Evolutionary conservation across 2,888 invertebrate genomes (phyloP).

Genomic region (Pachliopta kotzebuea): DNA sequence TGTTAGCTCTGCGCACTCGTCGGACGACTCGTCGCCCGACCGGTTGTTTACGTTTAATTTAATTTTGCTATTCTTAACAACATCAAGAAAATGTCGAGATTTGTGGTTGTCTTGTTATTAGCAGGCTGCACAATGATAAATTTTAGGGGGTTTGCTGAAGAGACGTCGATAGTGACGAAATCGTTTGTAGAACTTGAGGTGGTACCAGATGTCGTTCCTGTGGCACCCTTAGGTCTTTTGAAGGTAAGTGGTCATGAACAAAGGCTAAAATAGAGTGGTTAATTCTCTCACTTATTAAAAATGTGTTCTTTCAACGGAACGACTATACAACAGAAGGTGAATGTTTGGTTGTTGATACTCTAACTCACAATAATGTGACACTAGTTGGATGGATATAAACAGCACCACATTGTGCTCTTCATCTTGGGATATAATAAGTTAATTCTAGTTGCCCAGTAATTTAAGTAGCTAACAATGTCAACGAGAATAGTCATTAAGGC

Average conservation of each 20-base stretch:
- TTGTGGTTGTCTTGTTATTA: constrained; percentile 67
- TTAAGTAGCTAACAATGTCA: no score
- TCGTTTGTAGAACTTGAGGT: constrained; percentile 81
- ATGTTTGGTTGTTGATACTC: no score
- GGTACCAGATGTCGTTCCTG: constrained; percentile 87
- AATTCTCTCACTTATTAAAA: no score
- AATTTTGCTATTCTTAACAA: constrained; percentile 9
- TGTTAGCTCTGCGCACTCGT: neutral
- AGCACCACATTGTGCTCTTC: no score
- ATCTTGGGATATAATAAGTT: no score
- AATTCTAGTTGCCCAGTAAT: no score
- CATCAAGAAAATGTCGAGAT: constrained; percentile 57
- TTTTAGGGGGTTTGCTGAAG: constrained; percentile 68
- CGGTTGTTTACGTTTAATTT: neutral
- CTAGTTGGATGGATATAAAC: no score
- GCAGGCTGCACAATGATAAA: constrained; percentile 42
- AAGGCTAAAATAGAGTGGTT: no score
- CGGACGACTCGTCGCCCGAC: neutral
- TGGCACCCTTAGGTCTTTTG: constrained; percentile 77
- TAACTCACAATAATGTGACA: no score
- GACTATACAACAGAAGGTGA: no score
- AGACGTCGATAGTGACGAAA: constrained; percentile 68
- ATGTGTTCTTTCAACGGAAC: no score
- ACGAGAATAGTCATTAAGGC: no score
- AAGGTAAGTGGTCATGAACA: constrained; percentile 61